phyloP scores from a whole-genome alignment of 2,888 invertebrate genomes.

The Drosophila glabriapex region DNA sequence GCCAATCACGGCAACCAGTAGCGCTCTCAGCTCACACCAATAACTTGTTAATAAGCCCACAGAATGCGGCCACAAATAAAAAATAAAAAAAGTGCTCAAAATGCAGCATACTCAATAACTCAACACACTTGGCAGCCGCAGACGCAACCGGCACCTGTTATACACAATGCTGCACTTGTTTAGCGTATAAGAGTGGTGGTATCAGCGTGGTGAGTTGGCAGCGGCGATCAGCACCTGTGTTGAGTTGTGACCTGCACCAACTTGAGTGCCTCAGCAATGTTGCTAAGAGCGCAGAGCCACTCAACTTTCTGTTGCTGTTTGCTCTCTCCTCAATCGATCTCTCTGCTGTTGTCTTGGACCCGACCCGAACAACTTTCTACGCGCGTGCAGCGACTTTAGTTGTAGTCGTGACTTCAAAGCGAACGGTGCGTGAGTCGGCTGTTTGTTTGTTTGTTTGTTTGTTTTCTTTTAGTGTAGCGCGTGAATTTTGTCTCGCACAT shows the following conservation, averaged over 20 bases:
- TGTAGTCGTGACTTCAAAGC: constrained; percentile 57
- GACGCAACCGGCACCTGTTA: constrained; percentile 61
- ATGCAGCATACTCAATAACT: constrained; percentile 19
- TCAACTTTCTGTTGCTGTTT: constrained; percentile 19
- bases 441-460: neutral
- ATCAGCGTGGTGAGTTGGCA: constrained; percentile 44
- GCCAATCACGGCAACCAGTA: constrained; percentile 60
- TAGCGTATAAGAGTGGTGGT: constrained; percentile 6
- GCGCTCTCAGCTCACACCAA: constrained; percentile 50
- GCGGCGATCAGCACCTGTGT: constrained; percentile 43
- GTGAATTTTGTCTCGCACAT: constrained; percentile 24
- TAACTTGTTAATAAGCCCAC: constrained; percentile 63
- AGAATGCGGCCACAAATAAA: constrained; percentile 64
- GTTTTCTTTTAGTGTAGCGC: neutral
- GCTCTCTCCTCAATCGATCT: neutral
- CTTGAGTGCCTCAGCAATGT: constrained; percentile 22
- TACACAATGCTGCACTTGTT: constrained; percentile 54
- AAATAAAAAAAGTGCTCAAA: constrained; percentile 32
- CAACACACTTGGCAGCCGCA: constrained; percentile 12
- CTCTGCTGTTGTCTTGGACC: neutral
- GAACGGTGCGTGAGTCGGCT: constrained; percentile 40
- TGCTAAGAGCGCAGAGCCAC: constrained; percentile 2
- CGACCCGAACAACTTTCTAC: constrained; percentile 63
- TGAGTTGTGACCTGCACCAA: constrained; percentile 77
- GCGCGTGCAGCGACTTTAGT: constrained; percentile 53